Conservation (phyloP, 2,113 vertebrate species). For the Chauna torquata region DNA sequence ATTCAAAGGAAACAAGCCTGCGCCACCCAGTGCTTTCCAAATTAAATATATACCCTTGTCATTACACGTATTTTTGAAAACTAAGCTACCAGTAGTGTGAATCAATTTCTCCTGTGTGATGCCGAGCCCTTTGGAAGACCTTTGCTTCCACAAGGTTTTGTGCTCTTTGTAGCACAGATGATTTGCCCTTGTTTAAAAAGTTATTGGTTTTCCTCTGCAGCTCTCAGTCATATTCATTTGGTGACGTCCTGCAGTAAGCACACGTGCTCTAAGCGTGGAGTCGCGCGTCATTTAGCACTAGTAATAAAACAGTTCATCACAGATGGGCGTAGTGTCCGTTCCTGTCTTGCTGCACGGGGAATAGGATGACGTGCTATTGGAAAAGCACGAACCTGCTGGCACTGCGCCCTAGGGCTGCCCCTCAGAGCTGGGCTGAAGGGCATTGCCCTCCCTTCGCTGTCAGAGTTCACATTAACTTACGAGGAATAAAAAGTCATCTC, state of each 20-base stretch:
- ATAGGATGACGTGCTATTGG: neutral
- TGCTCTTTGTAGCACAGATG: neutral
- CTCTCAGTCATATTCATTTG: neutral
- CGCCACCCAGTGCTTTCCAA: neutral
- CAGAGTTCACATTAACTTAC: neutral
- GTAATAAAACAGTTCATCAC: neutral
- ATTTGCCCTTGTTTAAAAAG: neutral
- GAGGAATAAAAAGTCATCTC: neutral
- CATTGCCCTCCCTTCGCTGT: neutral
- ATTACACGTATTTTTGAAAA: neutral
- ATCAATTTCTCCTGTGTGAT: neutral
- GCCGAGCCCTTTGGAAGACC: conserved; percentile 7
- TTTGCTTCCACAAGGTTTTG: neutral
- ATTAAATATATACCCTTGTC: neutral
- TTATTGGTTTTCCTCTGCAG: neutral
- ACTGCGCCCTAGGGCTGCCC: rapidly evolving
- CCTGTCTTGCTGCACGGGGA: neutral
- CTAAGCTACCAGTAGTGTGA: neutral
- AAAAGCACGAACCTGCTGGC: neutral
- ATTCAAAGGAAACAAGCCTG: neutral
- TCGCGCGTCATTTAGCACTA: neutral
- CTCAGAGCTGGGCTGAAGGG: neutral
- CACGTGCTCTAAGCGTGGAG: neutral
- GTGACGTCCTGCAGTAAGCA: neutral
- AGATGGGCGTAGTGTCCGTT: neutral